Evolutionary conservation across 1,140 invertebrate species (phyloP), one percentile per base, ranked within the genome.

Genomic region (Microvelia longipes): DNA sequence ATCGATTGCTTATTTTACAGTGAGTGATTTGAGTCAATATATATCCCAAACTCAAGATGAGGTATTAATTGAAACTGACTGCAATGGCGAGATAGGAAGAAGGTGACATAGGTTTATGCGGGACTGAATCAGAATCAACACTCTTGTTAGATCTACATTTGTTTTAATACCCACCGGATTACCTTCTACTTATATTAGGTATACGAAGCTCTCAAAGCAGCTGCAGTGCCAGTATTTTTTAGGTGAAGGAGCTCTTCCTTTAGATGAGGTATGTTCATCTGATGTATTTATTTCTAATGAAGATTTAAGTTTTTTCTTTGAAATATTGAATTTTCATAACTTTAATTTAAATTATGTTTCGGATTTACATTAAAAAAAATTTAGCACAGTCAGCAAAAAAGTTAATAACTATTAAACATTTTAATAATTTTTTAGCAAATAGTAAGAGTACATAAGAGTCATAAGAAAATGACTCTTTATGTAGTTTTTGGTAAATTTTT

Each of bases 161-260:
- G 86, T 86, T 1, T 78, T 98, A 14, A 87, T 98, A 70, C 82
- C 97, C 30, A 86, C 92, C 0, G 84, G 88, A 0, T 92, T 91
- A 0, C 91, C 91, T 0, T 80, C 88, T 0, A 84, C 94, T 76
- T 89, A 94, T 78, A 86, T 88, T 0, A 82, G 93, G 70, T 98
- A 0, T 93, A 90, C 74, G 93, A 97, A 81, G 87, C 92, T 1
- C 79, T 98, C 27, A 85, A 91, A 73, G 88, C 89, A 61, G 94
- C 95, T 30, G 88, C 94, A 0, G 88, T 99, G 72, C 97, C 96
- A 0, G 88, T 98, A 0, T 83, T 98, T 71, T 79, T 98, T 98
- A 0, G 93, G 92, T 25, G 85, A 89, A 29, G 81, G 90, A 19
- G 77, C 82, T 61, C 78, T 98, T 26, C 94, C 95, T 0, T 97